phyloP scores from a whole-genome alignment of 2,888 invertebrate species.

The Autographa pulchrina region DNA sequence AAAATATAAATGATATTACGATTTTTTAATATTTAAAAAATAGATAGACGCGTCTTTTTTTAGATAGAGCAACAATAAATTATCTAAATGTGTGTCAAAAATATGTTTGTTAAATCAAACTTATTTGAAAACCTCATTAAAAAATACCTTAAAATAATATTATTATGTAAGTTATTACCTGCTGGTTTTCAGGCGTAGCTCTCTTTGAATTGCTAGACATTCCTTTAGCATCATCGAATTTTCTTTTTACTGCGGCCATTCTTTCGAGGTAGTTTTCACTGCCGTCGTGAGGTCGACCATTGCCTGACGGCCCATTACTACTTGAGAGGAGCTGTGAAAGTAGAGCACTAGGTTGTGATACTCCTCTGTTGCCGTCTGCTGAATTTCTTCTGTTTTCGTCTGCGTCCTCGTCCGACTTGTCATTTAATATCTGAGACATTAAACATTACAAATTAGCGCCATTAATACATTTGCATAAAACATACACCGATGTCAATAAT shows the following conservation, averaged over 20 bases:
- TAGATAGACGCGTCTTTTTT: background rate
- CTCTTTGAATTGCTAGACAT: constrained; percentile 90
- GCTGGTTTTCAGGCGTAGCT: constrained; percentile 85
- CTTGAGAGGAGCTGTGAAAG: constrained; percentile 86
- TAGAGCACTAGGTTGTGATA: constrained; percentile 87
- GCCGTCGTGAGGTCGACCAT: constrained; percentile 76
- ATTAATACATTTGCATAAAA: background rate
- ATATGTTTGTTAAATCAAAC: too few relatives aligned
- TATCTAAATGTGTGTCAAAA: too few relatives aligned
- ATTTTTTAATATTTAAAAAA: background rate
- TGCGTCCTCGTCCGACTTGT: constrained; percentile 94
- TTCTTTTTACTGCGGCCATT: constrained; percentile 81
- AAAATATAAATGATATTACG: background rate
- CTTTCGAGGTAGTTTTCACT: constrained; percentile 79
- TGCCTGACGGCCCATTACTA: constrained; percentile 78
- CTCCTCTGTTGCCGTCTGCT: constrained; percentile 67
- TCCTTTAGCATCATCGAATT: constrained; percentile 90
- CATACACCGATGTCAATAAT: background rate
- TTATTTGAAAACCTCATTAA: background rate
- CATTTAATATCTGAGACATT: constrained; percentile 92
- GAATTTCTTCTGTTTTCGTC: constrained; percentile 89
- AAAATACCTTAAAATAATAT: background rate
- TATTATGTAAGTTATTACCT: constrained; percentile 74
- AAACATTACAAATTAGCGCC: background rate
- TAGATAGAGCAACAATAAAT: background rate